Conservation (phyloP, 2,888 invertebrate species). For the Nomada fabriciana region DNA sequence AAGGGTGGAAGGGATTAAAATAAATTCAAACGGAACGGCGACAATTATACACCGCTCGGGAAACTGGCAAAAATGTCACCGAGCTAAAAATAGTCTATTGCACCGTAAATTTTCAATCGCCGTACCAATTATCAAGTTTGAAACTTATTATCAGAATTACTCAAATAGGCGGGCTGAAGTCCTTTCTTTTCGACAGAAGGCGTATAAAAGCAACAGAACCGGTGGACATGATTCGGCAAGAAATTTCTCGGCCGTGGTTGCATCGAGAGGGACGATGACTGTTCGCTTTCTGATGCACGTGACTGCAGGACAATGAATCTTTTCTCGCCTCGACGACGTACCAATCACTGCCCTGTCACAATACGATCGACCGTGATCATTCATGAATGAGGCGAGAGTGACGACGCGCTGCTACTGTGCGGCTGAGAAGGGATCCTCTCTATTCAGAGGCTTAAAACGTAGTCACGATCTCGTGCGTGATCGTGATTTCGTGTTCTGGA, state of each 20-base stretch:
- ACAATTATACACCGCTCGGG: no score
- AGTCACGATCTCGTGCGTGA: conserved; percentile 78
- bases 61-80: neutral
- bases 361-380: conserved; percentile 75
- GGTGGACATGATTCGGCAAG: conserved; percentile 71
- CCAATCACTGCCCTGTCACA: conserved; percentile 74
- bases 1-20: no score
- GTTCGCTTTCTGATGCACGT: conserved; percentile 72
- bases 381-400: conserved; percentile 70
- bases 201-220: conserved; percentile 36
- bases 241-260: conserved; percentile 61
- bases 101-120: neutral
- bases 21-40: no score
- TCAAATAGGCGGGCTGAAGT: conserved; percentile 6
- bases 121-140: neutral
- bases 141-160: conserved; percentile 9
- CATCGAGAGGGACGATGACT: conserved; percentile 71
- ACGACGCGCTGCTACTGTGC: conserved; percentile 72
- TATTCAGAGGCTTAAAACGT: conserved; percentile 64
- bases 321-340: conserved; percentile 69
- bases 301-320: conserved; percentile 72
- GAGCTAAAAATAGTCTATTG: neutral
- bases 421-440: conserved; percentile 68
- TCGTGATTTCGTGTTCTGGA: conserved; percentile 72
- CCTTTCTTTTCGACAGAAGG: conserved; percentile 27